A percentile compares a stretch with the other conserved stretches of the same genome.
phyloP scores from a whole-genome alignment of 2,888 invertebrate genomes.

The Sminthurides aquaticus region DNA sequence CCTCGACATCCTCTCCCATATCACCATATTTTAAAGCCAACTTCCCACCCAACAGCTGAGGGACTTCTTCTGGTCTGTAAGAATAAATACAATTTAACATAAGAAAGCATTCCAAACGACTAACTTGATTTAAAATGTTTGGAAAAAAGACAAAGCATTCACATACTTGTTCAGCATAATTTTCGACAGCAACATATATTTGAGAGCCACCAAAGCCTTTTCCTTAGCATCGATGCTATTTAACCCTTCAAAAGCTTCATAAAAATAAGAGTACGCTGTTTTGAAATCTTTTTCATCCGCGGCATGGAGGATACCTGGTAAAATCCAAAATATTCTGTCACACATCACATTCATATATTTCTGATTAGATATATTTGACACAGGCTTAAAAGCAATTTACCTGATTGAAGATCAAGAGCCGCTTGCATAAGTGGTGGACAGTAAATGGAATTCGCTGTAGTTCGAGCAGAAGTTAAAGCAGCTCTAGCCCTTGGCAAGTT shows the following conservation, averaged over 20 bases:
- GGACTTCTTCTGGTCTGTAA: slow-evolving; percentile 84
- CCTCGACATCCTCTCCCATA: slow-evolving; percentile 81
- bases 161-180: slow-evolving; percentile 78
- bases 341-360: too few relatives aligned
- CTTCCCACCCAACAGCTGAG: slow-evolving; percentile 90
- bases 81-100: not conserved
- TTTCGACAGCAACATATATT: slow-evolving; percentile 98
- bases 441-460: slow-evolving; percentile 99
- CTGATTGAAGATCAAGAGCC: slow-evolving; percentile 91
- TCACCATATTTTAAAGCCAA: slow-evolving; percentile 85
- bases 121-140: not conserved
- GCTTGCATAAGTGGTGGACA: slow-evolving; percentile 98
- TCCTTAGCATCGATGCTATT: slow-evolving; percentile 81
- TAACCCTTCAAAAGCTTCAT: slow-evolving; percentile 98
- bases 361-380: too few relatives aligned
- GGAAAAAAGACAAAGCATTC: not conserved
- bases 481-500: slow-evolving; percentile 95
- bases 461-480: slow-evolving; percentile 92
- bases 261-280: slow-evolving; percentile 99
- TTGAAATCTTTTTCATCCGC: slow-evolving; percentile 99
- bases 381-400: too few relatives aligned
- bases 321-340: too few relatives aligned
- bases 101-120: too few relatives aligned
- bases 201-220: slow-evolving; percentile 88
- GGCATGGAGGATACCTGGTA: slow-evolving; percentile 77